phyloP scores from a whole-genome alignment of 2,888 invertebrate species.

The Stegophylla sp. region DNA sequence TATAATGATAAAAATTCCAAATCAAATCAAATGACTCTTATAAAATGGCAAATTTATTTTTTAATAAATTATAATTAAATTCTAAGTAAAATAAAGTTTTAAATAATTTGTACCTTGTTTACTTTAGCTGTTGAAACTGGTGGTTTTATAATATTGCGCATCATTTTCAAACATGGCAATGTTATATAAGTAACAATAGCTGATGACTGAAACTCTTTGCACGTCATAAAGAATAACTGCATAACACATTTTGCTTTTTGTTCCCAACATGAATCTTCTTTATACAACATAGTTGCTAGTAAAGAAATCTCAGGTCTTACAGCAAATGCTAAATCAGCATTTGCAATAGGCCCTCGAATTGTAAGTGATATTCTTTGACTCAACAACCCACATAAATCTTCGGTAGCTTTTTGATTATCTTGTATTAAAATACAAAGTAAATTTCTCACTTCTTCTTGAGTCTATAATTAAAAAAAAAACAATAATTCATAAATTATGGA shows the following conservation, averaged over 20 bases:
- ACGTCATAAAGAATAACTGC: constrained; percentile 82
- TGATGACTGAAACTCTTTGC: constrained; percentile 78
- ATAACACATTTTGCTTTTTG: constrained; percentile 86
- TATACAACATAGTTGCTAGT: constrained; percentile 84
- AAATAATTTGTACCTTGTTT: constrained; percentile 65
- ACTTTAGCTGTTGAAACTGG: constrained; percentile 69
- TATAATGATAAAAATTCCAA: too few species aligned
- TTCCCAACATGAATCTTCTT: constrained; percentile 96
- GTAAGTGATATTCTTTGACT: constrained; percentile 85
- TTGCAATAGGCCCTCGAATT: constrained; percentile 77
- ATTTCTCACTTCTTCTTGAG: constrained; percentile 87
- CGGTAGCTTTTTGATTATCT: constrained; percentile 82
- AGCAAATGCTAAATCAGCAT: constrained; percentile 75
- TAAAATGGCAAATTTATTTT: too few species aligned
- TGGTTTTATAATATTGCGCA: constrained; percentile 81
- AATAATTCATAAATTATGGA: neutral
- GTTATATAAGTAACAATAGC: constrained; percentile 90
- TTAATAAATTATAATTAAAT: neutral
- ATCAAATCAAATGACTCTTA: too few species aligned
- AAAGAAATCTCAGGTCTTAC: constrained; percentile 90
- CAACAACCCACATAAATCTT: constrained; percentile 81
- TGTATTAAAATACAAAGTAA: constrained; percentile 86
- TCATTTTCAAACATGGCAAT: constrained; percentile 89
- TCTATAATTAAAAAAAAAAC: constrained; percentile 65
- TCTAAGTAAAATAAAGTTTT: neutral